A percentile compares a stretch with the other conserved stretches of the same genome.
Evolutionary conservation across 2,797 vertebrate genomes (phyloP).

Genomic region (Microctenopoma stevenorrisi): DNA sequence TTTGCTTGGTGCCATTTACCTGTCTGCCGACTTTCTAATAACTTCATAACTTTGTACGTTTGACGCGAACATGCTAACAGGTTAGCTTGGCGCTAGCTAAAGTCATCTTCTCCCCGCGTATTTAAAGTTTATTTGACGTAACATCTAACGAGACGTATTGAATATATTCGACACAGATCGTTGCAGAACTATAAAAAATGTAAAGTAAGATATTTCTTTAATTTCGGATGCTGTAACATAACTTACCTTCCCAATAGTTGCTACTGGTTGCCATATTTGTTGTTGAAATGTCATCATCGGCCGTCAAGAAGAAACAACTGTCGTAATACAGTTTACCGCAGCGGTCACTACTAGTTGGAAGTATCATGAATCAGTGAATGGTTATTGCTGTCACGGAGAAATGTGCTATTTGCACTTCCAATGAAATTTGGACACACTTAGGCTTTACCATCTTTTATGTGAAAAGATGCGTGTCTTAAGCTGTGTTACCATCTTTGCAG

Average conservation of each 20-base stretch:
- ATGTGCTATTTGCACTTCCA: too few species aligned
- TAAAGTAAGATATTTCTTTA: not conserved
- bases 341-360: conserved; percentile 33
- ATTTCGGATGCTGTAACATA: not conserved
- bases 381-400: too few species aligned
- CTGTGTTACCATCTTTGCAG: too few species aligned
- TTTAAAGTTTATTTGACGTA: not conserved
- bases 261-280: conserved; percentile 89
- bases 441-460: too few species aligned
- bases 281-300: conserved; percentile 84
- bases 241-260: conserved; percentile 92
- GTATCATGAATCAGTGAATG: too few species aligned
- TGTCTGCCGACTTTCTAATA: not conserved
- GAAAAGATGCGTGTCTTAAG: too few species aligned
- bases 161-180: too few species aligned
- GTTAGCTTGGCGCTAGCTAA: conserved; percentile 30
- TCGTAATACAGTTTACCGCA: conserved; percentile 33
- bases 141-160: not conserved
- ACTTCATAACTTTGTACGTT: conserved; percentile 15
- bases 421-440: too few species aligned
- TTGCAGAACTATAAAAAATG: not conserved
- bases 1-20: not conserved
- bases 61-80: conserved; percentile 39
- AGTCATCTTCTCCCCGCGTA: not conserved
- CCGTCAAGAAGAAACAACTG: conserved; percentile 57